phyloP scores from a whole-genome alignment of 2,113 vertebrate genomes.

The Coturnix japonica region DNA sequence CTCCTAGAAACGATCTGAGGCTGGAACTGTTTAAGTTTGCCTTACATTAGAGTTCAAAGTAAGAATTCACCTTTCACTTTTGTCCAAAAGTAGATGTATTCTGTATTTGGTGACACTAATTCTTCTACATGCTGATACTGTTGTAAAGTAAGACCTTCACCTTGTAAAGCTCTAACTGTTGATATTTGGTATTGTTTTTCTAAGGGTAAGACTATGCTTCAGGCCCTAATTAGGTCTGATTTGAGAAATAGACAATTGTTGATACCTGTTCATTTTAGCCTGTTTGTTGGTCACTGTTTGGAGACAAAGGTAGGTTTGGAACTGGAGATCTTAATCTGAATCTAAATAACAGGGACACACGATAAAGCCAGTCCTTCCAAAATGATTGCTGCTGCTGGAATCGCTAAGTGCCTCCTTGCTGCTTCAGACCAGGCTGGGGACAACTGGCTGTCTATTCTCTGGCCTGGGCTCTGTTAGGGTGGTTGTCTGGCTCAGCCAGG shows the following conservation, averaged over 20 bases:
- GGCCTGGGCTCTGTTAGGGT: not conserved
- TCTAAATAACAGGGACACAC: not conserved
- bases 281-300: not conserved
- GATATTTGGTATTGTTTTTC: not conserved
- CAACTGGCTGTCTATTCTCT: fast-evolving
- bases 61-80: not conserved
- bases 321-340: not conserved
- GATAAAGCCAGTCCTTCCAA: not conserved
- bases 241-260: not conserved
- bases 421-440: not conserved
- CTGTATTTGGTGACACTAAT: not conserved
- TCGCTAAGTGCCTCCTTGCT: not conserved
- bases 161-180: not conserved
- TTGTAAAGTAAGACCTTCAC: not conserved
- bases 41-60: not conserved
- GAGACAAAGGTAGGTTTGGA: not conserved
- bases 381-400: not conserved
- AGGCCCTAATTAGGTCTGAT: not conserved
- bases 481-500: not conserved
- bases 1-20: not conserved
- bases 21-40: not conserved
- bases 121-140: not conserved
- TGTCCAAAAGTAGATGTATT: not conserved
- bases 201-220: not conserved
- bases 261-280: not conserved